These are phyloP conservation scores for Ibidorhyncha struthersii DNA, from an alignment of 2,113 vertebrate species.

Conservation along the genomic window DNA sequence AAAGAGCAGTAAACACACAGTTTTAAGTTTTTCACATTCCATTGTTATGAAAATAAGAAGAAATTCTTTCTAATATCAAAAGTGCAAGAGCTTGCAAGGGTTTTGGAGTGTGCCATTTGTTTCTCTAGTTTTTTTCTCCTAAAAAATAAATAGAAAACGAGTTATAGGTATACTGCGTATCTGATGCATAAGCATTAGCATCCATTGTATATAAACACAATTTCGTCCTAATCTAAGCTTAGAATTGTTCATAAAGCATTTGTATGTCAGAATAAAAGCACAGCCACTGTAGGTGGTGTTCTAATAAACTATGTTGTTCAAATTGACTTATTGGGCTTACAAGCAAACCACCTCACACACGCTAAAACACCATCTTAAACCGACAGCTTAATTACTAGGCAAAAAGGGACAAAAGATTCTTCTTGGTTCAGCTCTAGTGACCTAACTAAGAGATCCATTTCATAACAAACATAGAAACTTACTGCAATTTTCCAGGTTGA, in stretches of 20 bases:
- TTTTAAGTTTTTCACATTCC: background rate
- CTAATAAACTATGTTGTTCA: background rate
- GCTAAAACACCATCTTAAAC: background rate
- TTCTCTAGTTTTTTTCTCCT: background rate
- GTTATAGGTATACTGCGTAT: background rate
- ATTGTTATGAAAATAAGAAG: background rate
- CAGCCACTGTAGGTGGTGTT: background rate
- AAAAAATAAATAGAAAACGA: background rate
- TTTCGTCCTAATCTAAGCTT: background rate
- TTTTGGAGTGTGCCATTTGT: background rate
- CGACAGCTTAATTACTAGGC: background rate
- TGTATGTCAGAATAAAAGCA: background rate
- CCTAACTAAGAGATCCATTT: background rate
- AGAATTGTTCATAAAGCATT: background rate
- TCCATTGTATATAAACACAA: background rate
- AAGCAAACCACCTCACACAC: background rate
- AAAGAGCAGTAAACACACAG: background rate
- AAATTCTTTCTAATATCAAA: background rate
- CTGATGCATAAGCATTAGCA: background rate
- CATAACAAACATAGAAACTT: background rate
- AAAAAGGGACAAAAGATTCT: background rate
- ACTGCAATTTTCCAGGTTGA: conserved; percentile 63
- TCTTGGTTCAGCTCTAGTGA: background rate
- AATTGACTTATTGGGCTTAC: background rate
- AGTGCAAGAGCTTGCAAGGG: background rate